phyloP scores from a whole-genome alignment of 2,888 invertebrate species.

The Plebejus anna region DNA sequence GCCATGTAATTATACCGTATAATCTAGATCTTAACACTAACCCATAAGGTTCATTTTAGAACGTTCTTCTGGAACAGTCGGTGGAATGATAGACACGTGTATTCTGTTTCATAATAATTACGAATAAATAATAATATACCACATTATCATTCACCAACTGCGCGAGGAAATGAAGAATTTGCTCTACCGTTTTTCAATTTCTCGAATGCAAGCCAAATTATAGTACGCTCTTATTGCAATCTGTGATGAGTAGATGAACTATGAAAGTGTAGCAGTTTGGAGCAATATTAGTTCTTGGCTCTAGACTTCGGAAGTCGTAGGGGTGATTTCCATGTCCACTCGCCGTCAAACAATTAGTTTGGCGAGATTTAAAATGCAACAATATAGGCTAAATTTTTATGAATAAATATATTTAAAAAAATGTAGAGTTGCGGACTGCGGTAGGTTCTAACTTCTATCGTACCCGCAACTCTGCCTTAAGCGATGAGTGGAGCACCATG shows the following conservation, averaged over 20 bases:
- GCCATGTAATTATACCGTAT: not conserved
- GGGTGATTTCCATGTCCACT: too few relatives aligned
- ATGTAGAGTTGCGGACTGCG: too few relatives aligned
- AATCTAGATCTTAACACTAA: not conserved
- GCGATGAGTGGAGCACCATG: too few relatives aligned
- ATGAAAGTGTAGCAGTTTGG: not conserved
- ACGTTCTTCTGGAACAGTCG: not conserved
- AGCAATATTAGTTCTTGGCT: too few relatives aligned
- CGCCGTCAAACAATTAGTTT: too few relatives aligned
- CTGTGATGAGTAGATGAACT: not conserved
- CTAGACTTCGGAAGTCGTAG: too few relatives aligned
- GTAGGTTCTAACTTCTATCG: too few relatives aligned
- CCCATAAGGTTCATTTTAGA: not conserved
- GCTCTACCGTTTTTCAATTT: not conserved
- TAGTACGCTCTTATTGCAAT: not conserved
- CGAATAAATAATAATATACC: constrained; percentile 7
- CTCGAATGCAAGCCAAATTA: constrained; percentile 1
- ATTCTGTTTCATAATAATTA: constrained; percentile 7
- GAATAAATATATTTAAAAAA: too few relatives aligned
- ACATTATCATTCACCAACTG: not conserved
- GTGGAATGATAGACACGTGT: not conserved
- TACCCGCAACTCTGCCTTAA: too few relatives aligned
- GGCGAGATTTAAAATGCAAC: too few relatives aligned
- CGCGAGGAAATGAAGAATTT: not conserved
- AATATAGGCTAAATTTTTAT: too few relatives aligned